These are phyloP conservation scores for Macrostomum lignano DNA, from an alignment of 1,140 invertebrate genomes.

Conservation along the genomic window DNA sequence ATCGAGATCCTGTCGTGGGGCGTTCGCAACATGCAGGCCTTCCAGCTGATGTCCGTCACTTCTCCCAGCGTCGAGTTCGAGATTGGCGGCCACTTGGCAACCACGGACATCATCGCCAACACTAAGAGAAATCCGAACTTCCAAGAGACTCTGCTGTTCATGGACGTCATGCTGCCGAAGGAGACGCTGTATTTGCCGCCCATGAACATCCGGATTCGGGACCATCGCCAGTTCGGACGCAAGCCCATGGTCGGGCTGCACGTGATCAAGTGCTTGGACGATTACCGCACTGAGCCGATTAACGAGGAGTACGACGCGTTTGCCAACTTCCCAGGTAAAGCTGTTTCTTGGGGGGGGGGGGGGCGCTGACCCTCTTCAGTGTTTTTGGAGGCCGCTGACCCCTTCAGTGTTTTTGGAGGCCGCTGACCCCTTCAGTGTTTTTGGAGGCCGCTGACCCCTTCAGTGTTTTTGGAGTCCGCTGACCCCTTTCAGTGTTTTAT, in stretches of 20 bases:
- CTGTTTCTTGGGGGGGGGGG: no score
- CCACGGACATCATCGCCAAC: conserved; percentile 25
- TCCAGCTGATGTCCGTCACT: conserved; percentile 24
- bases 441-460: no score
- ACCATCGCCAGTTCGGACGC: conserved; percentile 30
- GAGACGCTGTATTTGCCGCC: conserved; percentile 31
- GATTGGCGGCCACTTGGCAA: conserved; percentile 23
- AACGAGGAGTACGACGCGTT: background rate
- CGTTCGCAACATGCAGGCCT: conserved; percentile 30
- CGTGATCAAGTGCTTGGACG: conserved; percentile 22
- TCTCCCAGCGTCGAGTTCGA: conserved; percentile 31
- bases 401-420: no score
- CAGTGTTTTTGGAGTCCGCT: no score
- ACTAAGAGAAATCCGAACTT: conserved; percentile 30
- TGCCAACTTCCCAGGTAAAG: background rate
- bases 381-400: no score
- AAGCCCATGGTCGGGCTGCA: conserved; percentile 28
- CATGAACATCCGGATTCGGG: conserved; percentile 28
- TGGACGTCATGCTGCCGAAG: conserved; percentile 30
- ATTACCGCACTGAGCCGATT: conserved; percentile 12
- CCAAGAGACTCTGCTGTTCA: conserved; percentile 23
- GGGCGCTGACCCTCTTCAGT: no score
- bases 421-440: no score
- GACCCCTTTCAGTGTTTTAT: no score
- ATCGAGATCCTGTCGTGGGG: conserved; percentile 31